Percentiles rank a stretch among this genome's conserved stretches.
Conservation (phyloP, 2,113 vertebrate species). For the Tragulus kanchil region DNA sequence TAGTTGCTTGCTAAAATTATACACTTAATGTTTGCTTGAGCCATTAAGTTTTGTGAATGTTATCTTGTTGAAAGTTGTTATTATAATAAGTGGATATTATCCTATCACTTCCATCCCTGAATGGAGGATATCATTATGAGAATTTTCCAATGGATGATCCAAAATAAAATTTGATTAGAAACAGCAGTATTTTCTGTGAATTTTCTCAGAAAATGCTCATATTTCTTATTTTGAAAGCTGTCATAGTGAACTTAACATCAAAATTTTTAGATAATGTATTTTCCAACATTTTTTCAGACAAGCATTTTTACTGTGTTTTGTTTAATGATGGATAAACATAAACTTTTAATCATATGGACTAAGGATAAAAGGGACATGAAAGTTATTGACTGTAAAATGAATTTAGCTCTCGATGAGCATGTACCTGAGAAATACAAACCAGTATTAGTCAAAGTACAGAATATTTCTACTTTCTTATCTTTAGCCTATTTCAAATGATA, state of each 20-base stretch:
- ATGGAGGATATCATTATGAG: conserved; percentile 28
- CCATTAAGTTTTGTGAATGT: conserved; percentile 44
- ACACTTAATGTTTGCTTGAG: conserved; percentile 69
- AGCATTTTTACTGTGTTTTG: background rate
- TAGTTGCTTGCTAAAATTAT: conserved; percentile 65
- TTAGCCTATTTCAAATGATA: background rate
- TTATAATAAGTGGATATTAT: conserved; percentile 54
- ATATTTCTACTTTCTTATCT: background rate
- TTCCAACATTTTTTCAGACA: background rate
- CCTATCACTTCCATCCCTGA: conserved; percentile 41
- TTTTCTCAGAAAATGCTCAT: background rate
- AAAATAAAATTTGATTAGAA: conserved; percentile 56
- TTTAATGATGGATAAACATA: background rate
- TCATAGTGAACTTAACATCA: background rate
- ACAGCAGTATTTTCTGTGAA: background rate
- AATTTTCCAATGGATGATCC: conserved; percentile 57
- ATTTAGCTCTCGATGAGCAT: background rate
- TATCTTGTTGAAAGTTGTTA: conserved; percentile 60
- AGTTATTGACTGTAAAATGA: background rate
- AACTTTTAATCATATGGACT: background rate
- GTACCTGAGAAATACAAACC: background rate
- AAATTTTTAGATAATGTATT: background rate
- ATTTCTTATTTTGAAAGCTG: conserved; percentile 13
- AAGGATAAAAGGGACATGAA: background rate
- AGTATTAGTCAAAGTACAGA: background rate